Conservation (phyloP, 2,888 invertebrate genomes). For the Phlogophora meticulosa region DNA sequence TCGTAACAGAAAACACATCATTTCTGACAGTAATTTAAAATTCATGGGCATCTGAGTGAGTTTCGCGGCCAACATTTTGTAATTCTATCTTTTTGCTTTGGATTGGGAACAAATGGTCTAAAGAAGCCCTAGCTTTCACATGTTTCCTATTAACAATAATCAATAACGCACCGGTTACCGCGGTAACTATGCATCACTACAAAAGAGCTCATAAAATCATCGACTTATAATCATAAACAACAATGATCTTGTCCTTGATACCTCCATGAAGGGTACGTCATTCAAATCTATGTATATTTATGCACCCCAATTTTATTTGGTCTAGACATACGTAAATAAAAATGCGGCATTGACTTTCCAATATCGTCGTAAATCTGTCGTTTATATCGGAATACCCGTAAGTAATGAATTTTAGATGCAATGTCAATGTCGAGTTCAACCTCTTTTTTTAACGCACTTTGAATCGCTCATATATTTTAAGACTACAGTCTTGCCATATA, state of each 20-base stretch:
- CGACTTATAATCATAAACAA: conserved; percentile 22
- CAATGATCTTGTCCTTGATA: conserved; percentile 28
- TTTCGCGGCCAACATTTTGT: too few relatives aligned
- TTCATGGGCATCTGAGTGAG: too few relatives aligned
- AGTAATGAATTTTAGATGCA: conserved; percentile 24
- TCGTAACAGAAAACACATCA: too few relatives aligned
- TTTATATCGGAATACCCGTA: conserved; percentile 24
- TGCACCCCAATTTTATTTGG: conserved; percentile 56
- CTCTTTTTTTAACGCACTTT: background rate
- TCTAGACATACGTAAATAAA: conserved; percentile 57
- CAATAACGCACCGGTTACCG: conserved; percentile 2
- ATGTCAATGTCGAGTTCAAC: conserved; percentile 12
- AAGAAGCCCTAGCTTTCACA: too few relatives aligned
- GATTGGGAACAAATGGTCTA: too few relatives aligned
- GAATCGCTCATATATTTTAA: too few relatives aligned
- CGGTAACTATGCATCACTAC: background rate
- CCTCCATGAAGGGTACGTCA: conserved; percentile 12
- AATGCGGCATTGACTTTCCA: conserved; percentile 37
- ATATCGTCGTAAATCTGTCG: conserved; percentile 25
- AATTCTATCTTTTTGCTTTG: too few relatives aligned
- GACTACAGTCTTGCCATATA: too few relatives aligned
- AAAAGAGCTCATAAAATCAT: conserved; percentile 3
- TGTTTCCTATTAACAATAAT: background rate
- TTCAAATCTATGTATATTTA: conserved; percentile 44
- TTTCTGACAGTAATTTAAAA: too few relatives aligned